Base-by-base conservation (phyloP, 1,140 invertebrate genomes). In the Brachionus paranguensis region DNA sequence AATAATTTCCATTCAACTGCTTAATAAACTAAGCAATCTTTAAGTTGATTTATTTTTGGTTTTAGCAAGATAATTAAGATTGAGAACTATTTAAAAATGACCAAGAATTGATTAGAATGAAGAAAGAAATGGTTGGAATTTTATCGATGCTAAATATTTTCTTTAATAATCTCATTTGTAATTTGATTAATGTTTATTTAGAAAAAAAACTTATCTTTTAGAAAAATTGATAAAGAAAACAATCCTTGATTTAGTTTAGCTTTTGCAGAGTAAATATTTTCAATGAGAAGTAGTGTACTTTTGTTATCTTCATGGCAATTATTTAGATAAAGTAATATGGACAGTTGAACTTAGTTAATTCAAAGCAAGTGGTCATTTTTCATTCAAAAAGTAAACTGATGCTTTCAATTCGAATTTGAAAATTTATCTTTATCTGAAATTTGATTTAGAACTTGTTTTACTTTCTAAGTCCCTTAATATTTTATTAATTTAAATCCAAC, bases 11-110 rank as follows among this genome's bases (percentile, higher is more conserved):
- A 60, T 60, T 60, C 53, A 20, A 24, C 17, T 20, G 20, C 53
- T 60, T 60, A 60, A 60, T 60, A 20, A 3, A 60, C 53, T 60
- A 60, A 60, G 17, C 27, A 60, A 60, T 20, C 17, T 20, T 8
- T 60, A 20, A 20, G n/a, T 60, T 60, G 53, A 60, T 60, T 60
- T 60, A 60, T 60, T 60, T 60, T 20, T 20, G 20, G 53, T 20
- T 60, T 60, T 60, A 60, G 17, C 17, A 41, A 72, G 41, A 41
- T 72, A 72, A 72, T 72, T 41, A 72, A 72, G 68, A 72, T 72
- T 72, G 20, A 72, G 68, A 72, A 72, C 68, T 72, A 72, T 72
- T 72, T 72, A 43, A 68, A 68, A 72, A 72, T 72, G 68, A 72
- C 68, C 68, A 72, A 60, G 53, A 60, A 60, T 60, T 60, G 53